phyloP scores from a whole-genome alignment of 2,797 vertebrate genomes.

The Menidia menidia region DNA sequence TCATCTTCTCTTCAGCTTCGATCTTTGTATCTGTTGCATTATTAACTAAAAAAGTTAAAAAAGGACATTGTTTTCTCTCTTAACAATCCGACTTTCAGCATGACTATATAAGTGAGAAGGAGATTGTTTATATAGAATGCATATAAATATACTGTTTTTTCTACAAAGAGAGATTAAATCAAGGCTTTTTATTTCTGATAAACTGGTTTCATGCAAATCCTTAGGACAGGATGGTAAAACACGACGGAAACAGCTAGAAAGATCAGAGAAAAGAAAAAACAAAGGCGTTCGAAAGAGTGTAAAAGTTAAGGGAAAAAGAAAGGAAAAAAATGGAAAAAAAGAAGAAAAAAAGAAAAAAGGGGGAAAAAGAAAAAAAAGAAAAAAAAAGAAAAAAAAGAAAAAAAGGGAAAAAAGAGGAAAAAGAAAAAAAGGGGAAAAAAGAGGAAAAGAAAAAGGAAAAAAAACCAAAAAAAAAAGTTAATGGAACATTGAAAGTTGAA shows the following conservation, averaged over 20 bases:
- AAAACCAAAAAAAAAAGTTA: conserved; percentile 6
- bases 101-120: not conserved
- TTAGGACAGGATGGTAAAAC: conserved; percentile 24
- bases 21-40: no score
- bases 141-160: no score
- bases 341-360: not conserved
- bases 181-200: conserved; percentile 41
- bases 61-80: no score
- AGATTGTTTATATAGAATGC: not conserved
- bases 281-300: not conserved
- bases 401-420: conserved; percentile 6
- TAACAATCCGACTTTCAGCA: no score
- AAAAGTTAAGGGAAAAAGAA: no score
- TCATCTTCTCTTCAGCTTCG: no score
- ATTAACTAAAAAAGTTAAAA: no score
- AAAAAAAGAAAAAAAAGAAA: conserved; percentile 9
- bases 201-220: conserved; percentile 38
- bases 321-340: conserved; percentile 2
- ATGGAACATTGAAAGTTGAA: not conserved
- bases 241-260: conserved; percentile 19
- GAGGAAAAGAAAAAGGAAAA: not conserved
- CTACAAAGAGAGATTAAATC: conserved; percentile 3
- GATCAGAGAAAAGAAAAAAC: not conserved
- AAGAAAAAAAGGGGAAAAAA: no score
- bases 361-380: not conserved